phyloP scores from a whole-genome alignment of 2,797 vertebrate genomes.

The Mionectes olivaceus region DNA sequence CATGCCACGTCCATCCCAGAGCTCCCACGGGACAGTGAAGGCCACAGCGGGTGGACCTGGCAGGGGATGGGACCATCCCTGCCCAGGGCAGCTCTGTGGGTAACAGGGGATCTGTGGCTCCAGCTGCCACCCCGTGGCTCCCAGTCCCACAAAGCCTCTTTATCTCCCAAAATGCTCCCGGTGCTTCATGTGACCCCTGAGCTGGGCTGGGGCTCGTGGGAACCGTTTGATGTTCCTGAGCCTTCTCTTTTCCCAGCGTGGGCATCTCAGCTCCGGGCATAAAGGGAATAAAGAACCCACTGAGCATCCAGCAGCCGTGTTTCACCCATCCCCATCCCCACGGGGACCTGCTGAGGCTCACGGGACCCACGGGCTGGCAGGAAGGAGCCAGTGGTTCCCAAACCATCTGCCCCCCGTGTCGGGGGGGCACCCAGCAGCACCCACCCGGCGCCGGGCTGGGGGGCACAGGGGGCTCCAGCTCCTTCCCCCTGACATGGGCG shows the following conservation, averaged over 20 bases:
- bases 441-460: background rate
- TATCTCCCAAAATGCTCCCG: background rate
- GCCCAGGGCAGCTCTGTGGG: background rate
- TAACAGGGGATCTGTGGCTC: rapidly evolving
- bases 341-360: background rate
- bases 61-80: background rate
- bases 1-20: rapidly evolving
- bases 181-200: conserved; percentile 35
- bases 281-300: background rate
- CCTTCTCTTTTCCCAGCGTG: background rate
- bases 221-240: background rate
- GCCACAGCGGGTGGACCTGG: background rate
- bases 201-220: background rate
- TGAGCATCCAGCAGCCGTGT: background rate
- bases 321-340: background rate
- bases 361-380: background rate
- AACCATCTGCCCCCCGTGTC: background rate
- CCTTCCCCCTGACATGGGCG: background rate
- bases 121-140: background rate
- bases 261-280: background rate
- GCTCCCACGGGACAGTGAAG: rapidly evolving
- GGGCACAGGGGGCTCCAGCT: background rate
- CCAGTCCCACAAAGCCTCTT: conserved; percentile 37
- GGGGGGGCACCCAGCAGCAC: background rate
- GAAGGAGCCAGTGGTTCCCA: background rate